Evolutionary conservation across 1,140 invertebrate genomes (phyloP).

Genomic region (Cotesia typhae): DNA sequence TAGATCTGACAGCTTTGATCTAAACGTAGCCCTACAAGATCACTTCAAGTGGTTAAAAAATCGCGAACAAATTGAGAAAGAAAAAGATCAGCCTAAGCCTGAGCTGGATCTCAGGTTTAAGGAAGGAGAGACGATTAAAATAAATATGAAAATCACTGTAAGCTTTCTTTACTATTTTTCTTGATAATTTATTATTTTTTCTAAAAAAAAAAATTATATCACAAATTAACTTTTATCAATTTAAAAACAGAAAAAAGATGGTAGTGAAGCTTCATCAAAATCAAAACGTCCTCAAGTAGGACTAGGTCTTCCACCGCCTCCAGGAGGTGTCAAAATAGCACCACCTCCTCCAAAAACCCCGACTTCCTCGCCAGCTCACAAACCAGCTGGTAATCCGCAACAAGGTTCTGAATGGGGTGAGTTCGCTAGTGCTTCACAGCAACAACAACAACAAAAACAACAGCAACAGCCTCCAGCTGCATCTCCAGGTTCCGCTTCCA

Average conservation of each 20-base stretch:
- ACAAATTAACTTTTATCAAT: slow-evolving; percentile 30
- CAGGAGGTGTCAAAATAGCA: slow-evolving; percentile 75
- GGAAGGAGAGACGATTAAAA: slow-evolving; percentile 98
- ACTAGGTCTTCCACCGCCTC: slow-evolving; percentile 84
- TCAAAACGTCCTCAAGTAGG: slow-evolving; percentile 69
- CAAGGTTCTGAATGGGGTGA: slow-evolving; percentile 78
- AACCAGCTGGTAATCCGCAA: slow-evolving; percentile 66
- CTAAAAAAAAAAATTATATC: background rate
- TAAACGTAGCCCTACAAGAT: slow-evolving; percentile 98
- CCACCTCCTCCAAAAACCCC: slow-evolving; percentile 74
- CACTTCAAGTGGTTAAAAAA: slow-evolving; percentile 98
- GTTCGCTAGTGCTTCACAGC: slow-evolving; percentile 71
- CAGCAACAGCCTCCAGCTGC: slow-evolving; percentile 61
- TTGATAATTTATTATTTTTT: background rate
- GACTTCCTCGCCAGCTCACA: slow-evolving; percentile 77
- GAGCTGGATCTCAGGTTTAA: slow-evolving; percentile 96
- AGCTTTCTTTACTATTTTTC: slow-evolving; percentile 51
- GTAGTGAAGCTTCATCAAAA: slow-evolving; percentile 73
- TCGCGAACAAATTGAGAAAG: slow-evolving; percentile 86
- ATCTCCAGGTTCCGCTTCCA: slow-evolving; percentile 58
- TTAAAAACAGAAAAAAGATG: slow-evolving; percentile 83
- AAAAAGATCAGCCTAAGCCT: slow-evolving; percentile 78
- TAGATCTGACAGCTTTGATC: slow-evolving; percentile 97
- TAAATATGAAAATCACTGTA: slow-evolving; percentile 97
- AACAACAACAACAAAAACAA: slow-evolving; percentile 60